Percentiles rank a stretch among this genome's conserved stretches.
Conservation (phyloP, 2,888 invertebrate species). For the Nymphalis urticae region DNA sequence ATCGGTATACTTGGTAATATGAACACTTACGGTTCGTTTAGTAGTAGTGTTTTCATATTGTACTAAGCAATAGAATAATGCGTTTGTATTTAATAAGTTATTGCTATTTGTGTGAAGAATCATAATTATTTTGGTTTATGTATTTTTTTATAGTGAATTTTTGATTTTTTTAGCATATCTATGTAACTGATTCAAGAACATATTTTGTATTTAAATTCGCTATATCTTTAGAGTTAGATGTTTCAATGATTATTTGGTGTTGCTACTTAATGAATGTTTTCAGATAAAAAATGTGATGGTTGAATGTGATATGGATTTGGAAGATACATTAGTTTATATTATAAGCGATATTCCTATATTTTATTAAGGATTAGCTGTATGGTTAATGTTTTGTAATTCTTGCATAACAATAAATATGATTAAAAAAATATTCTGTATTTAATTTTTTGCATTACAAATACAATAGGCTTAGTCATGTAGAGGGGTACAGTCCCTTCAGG, state of each 20-base stretch:
- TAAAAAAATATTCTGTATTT: constrained; percentile 38
- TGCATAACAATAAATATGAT: constrained; percentile 62
- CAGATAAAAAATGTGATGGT: constrained; percentile 63
- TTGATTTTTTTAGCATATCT: background rate
- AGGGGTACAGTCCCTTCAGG: too few relatives aligned
- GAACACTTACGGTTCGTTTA: too few relatives aligned
- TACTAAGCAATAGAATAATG: background rate
- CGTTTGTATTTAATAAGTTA: constrained; percentile 1
- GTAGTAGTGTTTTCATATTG: background rate
- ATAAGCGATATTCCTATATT: constrained; percentile 73
- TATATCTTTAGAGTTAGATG: background rate
- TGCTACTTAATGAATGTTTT: constrained; percentile 34
- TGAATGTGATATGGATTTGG: constrained; percentile 72
- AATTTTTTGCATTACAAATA: constrained; percentile 26
- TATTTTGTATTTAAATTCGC: background rate
- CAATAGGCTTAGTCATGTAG: too few relatives aligned
- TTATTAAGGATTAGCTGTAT: constrained; percentile 62
- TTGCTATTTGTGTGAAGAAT: background rate
- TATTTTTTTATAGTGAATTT: background rate
- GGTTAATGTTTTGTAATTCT: constrained; percentile 64
- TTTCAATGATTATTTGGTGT: constrained; percentile 28
- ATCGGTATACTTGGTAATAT: too few relatives aligned
- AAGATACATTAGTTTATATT: constrained; percentile 28
- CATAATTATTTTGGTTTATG: background rate
- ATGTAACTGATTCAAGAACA: background rate